Evolutionary conservation across 2,797 vertebrate genomes (phyloP), one percentile per base, ranked within the genome.

Genomic region (Xenopus petersii): DNA sequence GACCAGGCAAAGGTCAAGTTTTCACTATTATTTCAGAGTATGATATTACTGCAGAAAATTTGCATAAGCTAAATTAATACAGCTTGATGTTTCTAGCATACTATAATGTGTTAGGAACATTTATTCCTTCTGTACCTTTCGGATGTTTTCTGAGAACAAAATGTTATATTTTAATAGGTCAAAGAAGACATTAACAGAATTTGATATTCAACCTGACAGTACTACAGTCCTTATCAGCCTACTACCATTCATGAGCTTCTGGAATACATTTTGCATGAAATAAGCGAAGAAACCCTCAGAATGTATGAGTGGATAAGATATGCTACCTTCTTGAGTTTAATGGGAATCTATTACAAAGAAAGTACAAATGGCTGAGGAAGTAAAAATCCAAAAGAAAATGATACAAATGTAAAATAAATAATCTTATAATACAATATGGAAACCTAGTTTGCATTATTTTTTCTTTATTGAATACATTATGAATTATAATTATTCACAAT

Each of bases 171-270:
- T 30, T 36, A 66, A 67, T 74, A 68, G 73, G 46, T 54, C 46
- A 74, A 74, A 74, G 47, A 74, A 74, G 54, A 66, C 65, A 67
- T 63, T 62, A 75, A 75, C 63, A 42, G 16, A 49, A 75, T 75
- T 75, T 47, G 66, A 75, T 75, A 75, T 75, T 69, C 49, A 64
- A 75, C 30, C 46, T 68, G 65, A 55, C 26, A 55, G 30, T 68
- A 55, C 64, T 56, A 33, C 59, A 75, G 48, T 30, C 13, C 66
- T 69, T 75, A 63, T 69, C 73, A 75, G 48, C 66, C 42, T 46
- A 24, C 26, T 62, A 75, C 58, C 48, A 63, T 30, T 75, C 55
- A 15, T 69, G 48, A 75, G 48, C 58, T 75, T 61, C 24, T 21
- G 30, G 49, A 75, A 47, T 56, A 69, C 59, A 69, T 56, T 75